Percentiles rank a stretch among this genome's conserved stretches.
Conservation (phyloP, 2,888 invertebrate genomes). For the Lordiphosa fenestrarum region DNA sequence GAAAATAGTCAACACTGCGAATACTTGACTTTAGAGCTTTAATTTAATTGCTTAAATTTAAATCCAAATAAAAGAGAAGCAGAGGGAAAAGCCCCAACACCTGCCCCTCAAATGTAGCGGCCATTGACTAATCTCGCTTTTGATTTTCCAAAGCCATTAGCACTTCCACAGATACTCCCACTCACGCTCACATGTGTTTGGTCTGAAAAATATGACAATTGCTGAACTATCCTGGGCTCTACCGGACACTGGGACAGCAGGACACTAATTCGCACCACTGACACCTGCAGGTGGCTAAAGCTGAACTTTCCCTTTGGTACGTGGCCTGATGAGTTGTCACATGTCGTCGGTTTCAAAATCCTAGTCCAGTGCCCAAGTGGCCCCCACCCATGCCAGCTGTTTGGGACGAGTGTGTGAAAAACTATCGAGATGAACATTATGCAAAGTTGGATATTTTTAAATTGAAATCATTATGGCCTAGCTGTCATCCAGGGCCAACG, state of each 20-base stretch:
- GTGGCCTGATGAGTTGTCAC: conserved; percentile 69
- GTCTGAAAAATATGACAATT: conserved; percentile 49
- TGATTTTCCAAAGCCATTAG: conserved; percentile 57
- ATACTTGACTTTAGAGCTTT: too few relatives aligned
- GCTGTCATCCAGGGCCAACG: conserved; percentile 34
- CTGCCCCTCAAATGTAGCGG: conserved; percentile 56
- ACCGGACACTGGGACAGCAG: conserved; percentile 10
- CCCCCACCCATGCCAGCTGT: neutral
- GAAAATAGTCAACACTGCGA: too few relatives aligned
- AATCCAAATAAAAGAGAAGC: too few relatives aligned
- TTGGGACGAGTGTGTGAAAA: too few relatives aligned
- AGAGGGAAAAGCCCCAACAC: neutral
- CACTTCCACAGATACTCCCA: conserved; percentile 13
- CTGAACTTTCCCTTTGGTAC: conserved; percentile 45
- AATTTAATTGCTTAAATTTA: too few relatives aligned
- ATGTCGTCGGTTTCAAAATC: conserved; percentile 52
- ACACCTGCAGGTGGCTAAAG: conserved; percentile 28
- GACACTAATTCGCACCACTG: conserved; percentile 48
- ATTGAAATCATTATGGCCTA: conserved; percentile 58
- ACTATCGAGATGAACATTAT: too few relatives aligned
- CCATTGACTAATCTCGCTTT: conserved; percentile 65
- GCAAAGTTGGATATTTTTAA: conserved; percentile 4
- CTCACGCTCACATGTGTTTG: neutral
- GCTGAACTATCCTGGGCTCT: conserved; percentile 24
- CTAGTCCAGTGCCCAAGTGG: neutral